Base-by-base conservation (phyloP, 2,888 invertebrate genomes). In the Eupithecia vulgata region DNA sequence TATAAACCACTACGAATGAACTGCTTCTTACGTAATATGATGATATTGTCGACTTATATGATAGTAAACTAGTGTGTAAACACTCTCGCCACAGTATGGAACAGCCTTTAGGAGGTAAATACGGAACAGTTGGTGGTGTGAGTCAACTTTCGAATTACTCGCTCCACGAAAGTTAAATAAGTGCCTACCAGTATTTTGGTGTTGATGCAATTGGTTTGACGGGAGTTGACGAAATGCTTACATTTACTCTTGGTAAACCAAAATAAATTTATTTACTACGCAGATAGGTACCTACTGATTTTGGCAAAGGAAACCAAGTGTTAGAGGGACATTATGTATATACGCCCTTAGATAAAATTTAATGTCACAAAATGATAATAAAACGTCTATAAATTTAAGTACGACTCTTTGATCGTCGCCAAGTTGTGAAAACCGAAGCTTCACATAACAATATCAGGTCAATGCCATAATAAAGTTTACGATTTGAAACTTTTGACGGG, bases 401-500 rank as follows among this genome's bases (percentile, higher is more conserved):
- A 7, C 15, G 35, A 62, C 62, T 62, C 35, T 62, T 15, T 62
- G n/a, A 35, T 62, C 17, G 17, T 17, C 34, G 62, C 7, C n/a
- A n/a, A 62, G 62, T 62, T 34, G 59, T n/a, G n/a, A 35, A 62
- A 17, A n/a, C 40, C n/a, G 15, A 21, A 21, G 6, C 52, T 30
- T 13, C 13, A 25, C 59, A 59, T 59, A 15, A 30, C 25, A 21
- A 64, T 64, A 37, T 40, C 37, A 48, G 62, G 69, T 62, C 69
- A 69, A 45, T 35, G 62, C 25, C 70, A 37, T 70, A 65, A 65
- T 65, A 70, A 65, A 48, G 34, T 67, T 48, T 35, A 71, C 71
- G 67, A 40, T 67, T 71, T 45, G 21, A 67, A 67, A 71, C 67
- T 71, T 71, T 67, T 71, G 67, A 71, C 71, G 67, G 37, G 37